A percentile compares a stretch with the other conserved stretches of the same genome.
These are phyloP conservation scores for Furnarius figulus DNA, from an alignment of 2,113 vertebrate species.

Conservation along the genomic window DNA sequence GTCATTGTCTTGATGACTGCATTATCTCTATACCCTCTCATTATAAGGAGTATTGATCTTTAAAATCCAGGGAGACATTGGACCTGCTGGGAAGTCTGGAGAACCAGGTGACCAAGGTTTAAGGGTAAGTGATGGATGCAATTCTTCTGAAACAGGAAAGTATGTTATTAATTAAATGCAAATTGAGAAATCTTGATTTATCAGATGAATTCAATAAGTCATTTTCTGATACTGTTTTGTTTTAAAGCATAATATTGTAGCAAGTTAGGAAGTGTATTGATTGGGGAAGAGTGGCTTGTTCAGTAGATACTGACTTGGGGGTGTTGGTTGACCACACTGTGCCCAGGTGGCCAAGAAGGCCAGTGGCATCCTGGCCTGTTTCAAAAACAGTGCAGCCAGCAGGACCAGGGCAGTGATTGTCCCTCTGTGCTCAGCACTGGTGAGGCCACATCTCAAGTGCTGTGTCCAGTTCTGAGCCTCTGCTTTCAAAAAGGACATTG, in stretches of 20 bases:
- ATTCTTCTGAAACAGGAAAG: neutral
- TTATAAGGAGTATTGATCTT: neutral
- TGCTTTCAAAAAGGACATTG: neutral
- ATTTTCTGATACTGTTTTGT: neutral
- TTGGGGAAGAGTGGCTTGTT: neutral
- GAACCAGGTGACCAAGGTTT: conserved; percentile 84
- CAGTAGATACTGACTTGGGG: neutral
- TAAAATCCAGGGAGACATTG: conserved; percentile 80
- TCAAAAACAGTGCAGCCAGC: neutral
- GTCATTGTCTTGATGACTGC: neutral
- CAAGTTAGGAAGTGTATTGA: neutral
- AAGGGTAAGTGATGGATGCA: conserved; percentile 76
- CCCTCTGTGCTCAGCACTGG: neutral
- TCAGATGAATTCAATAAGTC: neutral
- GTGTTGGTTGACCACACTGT: neutral
- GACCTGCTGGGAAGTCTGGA: conserved; percentile 79
- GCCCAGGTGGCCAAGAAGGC: neutral
- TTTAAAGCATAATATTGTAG: neutral
- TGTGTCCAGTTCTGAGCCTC: neutral
- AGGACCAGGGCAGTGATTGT: neutral
- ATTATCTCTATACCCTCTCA: neutral
- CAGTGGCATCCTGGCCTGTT: neutral
- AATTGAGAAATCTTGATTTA: neutral
- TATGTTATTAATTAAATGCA: neutral
- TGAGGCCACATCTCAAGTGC: neutral